Conservation (phyloP, 2,113 vertebrate species). For the Callipepla squamata region DNA sequence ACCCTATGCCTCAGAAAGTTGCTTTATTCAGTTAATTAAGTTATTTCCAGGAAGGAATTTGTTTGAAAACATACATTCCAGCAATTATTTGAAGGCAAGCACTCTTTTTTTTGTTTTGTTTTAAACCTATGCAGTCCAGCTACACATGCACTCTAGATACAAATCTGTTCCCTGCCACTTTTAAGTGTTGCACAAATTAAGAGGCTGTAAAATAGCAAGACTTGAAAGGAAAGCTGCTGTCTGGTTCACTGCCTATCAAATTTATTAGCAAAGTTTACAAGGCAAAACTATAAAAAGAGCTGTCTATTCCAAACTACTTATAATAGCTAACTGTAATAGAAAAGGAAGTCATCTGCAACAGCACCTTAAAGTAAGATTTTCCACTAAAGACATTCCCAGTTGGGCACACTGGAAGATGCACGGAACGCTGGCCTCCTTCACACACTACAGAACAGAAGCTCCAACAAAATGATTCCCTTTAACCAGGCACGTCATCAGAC, state of each 20-base stretch:
- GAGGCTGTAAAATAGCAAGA: not conserved
- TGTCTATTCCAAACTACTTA: not conserved
- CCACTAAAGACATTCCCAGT: not conserved
- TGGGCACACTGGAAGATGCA: not conserved
- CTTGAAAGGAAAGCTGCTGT: not conserved
- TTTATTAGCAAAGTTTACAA: not conserved
- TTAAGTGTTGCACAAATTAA: not conserved
- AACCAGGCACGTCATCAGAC: accelerated
- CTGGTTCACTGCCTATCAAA: not conserved
- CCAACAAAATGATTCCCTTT: not conserved
- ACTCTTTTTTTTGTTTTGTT: not conserved
- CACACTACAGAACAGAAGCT: not conserved
- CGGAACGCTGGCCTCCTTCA: not conserved
- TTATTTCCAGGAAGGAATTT: not conserved
- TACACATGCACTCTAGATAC: not conserved
- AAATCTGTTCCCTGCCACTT: not conserved
- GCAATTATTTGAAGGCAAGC: not conserved
- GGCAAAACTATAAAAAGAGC: not conserved
- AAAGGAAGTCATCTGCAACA: not conserved
- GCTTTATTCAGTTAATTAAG: not conserved
- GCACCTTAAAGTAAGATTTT: not conserved
- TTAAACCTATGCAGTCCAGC: not conserved
- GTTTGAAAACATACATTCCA: not conserved
- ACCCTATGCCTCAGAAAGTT: accelerated
- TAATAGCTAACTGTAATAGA: not conserved